These are phyloP conservation scores for Leptopilina syphax DNA, from an alignment of 2,888 invertebrate species.

Conservation along the genomic window DNA sequence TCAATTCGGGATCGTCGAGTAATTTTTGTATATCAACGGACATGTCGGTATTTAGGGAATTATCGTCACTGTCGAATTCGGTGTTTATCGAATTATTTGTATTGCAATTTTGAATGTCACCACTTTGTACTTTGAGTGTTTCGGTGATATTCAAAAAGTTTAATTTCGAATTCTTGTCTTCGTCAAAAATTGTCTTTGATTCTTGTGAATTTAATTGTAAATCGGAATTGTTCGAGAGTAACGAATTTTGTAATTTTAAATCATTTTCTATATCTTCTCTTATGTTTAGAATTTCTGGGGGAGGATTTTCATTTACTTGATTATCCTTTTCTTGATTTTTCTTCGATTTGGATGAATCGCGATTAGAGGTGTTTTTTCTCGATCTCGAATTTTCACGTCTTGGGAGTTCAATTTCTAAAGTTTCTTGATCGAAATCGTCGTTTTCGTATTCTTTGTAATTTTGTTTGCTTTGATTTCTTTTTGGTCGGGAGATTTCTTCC, in stretches of 20 bases:
- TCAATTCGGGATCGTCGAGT: conserved; percentile 63
- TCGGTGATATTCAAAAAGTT: conserved; percentile 26
- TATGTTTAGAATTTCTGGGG: neutral
- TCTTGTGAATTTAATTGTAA: conserved; percentile 3
- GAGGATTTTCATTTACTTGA: neutral
- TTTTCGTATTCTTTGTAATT: conserved; percentile 57
- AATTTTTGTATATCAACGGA: conserved; percentile 63
- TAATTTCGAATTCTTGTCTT: neutral
- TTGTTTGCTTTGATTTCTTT: conserved; percentile 54
- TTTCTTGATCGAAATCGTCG: conserved; percentile 51
- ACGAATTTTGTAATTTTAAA: conserved; percentile 8
- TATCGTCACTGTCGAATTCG: conserved; percentile 67
- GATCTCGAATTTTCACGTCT: conserved; percentile 52
- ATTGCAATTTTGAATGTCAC: conserved; percentile 41
- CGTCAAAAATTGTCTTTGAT: conserved; percentile 3
- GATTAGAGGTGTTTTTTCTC: conserved; percentile 4
- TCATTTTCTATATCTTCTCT: neutral
- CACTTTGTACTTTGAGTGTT: conserved; percentile 6
- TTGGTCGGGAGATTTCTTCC: conserved; percentile 52
- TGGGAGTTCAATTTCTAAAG: neutral
- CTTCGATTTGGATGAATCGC: conserved; percentile 41
- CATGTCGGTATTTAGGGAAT: conserved; percentile 61
- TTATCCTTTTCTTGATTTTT: conserved; percentile 40
- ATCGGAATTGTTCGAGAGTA: neutral
- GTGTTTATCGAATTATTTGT: conserved; percentile 51